Conservation (phyloP, 2,113 vertebrate species). For the Syrrhaptes paradoxus region DNA sequence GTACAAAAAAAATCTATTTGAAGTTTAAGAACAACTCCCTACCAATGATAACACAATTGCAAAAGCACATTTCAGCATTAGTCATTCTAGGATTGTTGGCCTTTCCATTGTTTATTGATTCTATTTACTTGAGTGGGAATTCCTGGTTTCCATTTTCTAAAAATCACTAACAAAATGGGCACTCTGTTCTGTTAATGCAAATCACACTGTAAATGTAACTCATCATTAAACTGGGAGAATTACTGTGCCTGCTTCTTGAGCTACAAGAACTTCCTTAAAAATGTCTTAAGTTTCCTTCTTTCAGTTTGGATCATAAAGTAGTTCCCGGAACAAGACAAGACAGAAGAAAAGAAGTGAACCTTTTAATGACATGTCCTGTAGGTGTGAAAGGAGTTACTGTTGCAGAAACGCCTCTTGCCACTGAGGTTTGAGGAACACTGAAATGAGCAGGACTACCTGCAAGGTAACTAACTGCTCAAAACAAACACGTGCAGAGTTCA, state of each 20-base stretch:
- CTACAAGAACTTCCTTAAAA: not conserved
- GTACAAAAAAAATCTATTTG: slow-evolving; percentile 43
- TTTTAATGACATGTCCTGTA: not conserved
- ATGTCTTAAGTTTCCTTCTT: not conserved
- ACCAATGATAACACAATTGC: not conserved
- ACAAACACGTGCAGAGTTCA: not conserved
- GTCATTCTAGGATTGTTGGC: not conserved
- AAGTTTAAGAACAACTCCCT: slow-evolving; percentile 46
- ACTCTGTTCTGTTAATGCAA: slow-evolving; percentile 22
- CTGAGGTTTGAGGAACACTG: not conserved
- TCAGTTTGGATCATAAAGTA: not conserved
- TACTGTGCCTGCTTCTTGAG: not conserved
- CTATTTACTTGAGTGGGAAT: not conserved
- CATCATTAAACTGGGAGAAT: not conserved
- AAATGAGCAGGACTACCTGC: not conserved
- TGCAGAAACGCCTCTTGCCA: not conserved
- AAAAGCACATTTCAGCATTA: not conserved
- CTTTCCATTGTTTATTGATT: not conserved
- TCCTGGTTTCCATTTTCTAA: not conserved
- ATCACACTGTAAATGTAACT: not conserved
- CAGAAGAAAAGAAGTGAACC: not conserved
- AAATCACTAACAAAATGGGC: not conserved
- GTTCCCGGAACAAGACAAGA: not conserved
- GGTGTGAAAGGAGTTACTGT: not conserved
- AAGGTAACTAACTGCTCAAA: not conserved